These are phyloP conservation scores for Anomalospiza imberbis DNA, from an alignment of 2,797 vertebrate genomes.

Conservation along the genomic window DNA sequence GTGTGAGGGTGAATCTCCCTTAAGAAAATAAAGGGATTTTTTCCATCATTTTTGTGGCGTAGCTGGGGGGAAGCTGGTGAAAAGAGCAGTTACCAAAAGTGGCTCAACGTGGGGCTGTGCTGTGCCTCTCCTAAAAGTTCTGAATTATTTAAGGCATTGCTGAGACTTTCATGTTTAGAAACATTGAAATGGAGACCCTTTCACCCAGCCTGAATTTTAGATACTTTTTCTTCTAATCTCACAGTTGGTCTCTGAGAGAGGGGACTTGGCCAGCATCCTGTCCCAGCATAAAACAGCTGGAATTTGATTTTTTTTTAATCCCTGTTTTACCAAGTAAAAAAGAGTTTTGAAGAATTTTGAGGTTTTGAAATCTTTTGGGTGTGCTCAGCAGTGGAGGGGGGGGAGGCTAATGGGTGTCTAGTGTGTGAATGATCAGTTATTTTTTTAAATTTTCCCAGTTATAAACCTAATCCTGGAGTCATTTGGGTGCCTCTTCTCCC, in stretches of 20 bases:
- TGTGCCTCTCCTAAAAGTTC: background rate
- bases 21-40: background rate
- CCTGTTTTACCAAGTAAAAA: background rate
- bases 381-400: accelerated
- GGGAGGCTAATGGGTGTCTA: accelerated
- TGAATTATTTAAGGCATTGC: background rate
- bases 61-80: background rate
- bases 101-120: background rate
- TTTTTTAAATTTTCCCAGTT: background rate
- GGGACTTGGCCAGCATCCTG: background rate
- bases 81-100: background rate
- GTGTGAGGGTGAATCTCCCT: background rate
- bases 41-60: background rate
- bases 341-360: background rate
- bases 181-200: background rate
- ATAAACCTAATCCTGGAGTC: background rate
- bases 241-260: accelerated
- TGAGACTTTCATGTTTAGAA: background rate
- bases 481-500: background rate
- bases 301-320: background rate
- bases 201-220: background rate
- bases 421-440: background rate
- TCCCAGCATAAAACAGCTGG: background rate
- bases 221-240: background rate
- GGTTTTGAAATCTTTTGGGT: background rate